Percentiles rank a stretch among this genome's conserved stretches.
These are phyloP conservation scores for Grapholita molesta DNA, from an alignment of 1,140 invertebrate species.

Conservation along the genomic window DNA sequence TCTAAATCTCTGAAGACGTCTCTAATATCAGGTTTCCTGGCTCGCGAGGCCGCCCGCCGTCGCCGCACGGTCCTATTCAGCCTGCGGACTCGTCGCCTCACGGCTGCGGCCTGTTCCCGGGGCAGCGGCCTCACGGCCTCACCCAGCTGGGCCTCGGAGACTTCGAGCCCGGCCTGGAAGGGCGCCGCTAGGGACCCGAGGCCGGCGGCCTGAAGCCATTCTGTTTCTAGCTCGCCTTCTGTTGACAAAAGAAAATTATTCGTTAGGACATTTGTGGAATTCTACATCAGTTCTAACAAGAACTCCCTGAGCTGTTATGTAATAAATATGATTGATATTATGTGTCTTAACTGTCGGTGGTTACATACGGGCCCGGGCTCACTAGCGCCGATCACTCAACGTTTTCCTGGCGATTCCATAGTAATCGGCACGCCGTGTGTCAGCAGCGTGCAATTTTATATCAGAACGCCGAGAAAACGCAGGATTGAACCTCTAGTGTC, in stretches of 20 bases:
- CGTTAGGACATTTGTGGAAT: neutral
- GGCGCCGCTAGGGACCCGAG: conserved; percentile 70
- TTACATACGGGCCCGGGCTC: too few species aligned
- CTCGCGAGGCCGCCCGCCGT: conserved; percentile 75
- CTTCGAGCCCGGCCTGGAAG: conserved; percentile 71
- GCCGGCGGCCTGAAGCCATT: conserved; percentile 74
- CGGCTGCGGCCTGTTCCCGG: conserved; percentile 85
- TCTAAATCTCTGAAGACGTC: conserved; percentile 89
- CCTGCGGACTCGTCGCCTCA: conserved; percentile 85
- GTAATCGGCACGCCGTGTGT: too few species aligned
- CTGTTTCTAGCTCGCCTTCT: conserved; percentile 76
- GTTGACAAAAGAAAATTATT: conserved; percentile 34
- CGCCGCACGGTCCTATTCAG: conserved; percentile 89
- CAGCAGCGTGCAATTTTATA: too few species aligned
- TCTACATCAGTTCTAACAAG: too few species aligned
- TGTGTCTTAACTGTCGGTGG: too few species aligned
- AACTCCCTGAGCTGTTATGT: too few species aligned
- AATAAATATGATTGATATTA: too few species aligned
- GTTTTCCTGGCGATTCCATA: too few species aligned
- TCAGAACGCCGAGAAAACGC: too few species aligned
- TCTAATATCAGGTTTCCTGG: conserved; percentile 85
- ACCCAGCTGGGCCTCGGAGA: conserved; percentile 72
- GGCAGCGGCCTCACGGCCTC: conserved; percentile 73
- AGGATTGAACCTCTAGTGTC: too few species aligned
- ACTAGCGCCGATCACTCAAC: too few species aligned